A percentile compares a stretch with the other conserved stretches of the same genome.
phyloP scores from a whole-genome alignment of 2,888 invertebrate species.

The Tortrix viridana region DNA sequence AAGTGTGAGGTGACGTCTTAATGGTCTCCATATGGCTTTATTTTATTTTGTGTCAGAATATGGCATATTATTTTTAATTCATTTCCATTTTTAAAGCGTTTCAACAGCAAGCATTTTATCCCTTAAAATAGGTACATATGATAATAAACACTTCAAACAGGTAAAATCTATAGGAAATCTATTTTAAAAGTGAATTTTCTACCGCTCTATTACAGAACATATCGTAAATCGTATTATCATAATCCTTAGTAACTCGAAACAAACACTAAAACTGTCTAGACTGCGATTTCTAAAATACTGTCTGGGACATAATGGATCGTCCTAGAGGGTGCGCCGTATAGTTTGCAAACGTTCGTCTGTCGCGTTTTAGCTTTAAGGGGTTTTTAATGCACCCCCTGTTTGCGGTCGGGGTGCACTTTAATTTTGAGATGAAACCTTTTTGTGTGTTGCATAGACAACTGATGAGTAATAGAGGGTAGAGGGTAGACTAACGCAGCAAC shows the following conservation, averaged over 20 bases:
- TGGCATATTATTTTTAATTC: not conserved
- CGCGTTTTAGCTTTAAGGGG: not conserved
- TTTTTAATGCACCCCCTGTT: constrained; percentile 9
- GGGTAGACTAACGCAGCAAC: too few species aligned
- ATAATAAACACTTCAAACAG: too few species aligned
- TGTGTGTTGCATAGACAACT: not conserved
- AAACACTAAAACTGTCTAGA: constrained; percentile 19
- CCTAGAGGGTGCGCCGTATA: not conserved
- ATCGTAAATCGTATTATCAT: not conserved
- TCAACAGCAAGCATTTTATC: not conserved
- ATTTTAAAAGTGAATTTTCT: too few species aligned
- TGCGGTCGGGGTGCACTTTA: constrained; percentile 5
- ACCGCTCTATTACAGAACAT: too few species aligned
- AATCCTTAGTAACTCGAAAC: not conserved
- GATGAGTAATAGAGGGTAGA: not conserved
- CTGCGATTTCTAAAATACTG: constrained; percentile 2
- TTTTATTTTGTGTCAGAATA: not conserved
- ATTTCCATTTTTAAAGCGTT: not conserved
- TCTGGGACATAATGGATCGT: constrained; percentile 10
- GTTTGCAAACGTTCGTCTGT: too few species aligned
- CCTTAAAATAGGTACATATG: too few species aligned
- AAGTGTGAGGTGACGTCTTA: constrained; percentile 21
- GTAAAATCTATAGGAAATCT: too few species aligned
- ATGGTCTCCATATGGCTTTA: constrained; percentile 20
- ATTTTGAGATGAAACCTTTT: constrained; percentile 4